Base-by-base conservation (phyloP, 2,888 invertebrate genomes). In the Pollenia labialis region DNA sequence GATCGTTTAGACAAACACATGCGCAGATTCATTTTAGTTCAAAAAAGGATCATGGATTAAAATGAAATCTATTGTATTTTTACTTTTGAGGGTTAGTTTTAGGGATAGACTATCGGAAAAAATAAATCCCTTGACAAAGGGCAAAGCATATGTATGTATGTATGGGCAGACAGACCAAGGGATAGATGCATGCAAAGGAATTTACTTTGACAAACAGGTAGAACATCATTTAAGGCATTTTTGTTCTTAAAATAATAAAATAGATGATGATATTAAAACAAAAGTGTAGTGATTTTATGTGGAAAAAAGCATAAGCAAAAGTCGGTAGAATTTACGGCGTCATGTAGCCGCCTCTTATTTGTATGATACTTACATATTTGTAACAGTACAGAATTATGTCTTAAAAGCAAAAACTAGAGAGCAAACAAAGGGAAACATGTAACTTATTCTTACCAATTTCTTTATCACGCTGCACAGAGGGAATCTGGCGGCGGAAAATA, bases 141-240 rank as follows among this genome's bases (percentile, higher is more conserved):
- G 23, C 18, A 12, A 60, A 62, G 4, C 44, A 42, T 16, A 23
- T 50, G n/a, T 40, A 58, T 10, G 16, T 16, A 23, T 50, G n/a
- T 40, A 58, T 10, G 16, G n/a, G 46, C 2, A 52, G 48, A 40
- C 32, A 71, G 58, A 62, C 50, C 0, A 12, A 64, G 4, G 23
- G 60, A 50, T 52, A 16, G 2, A 18, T 58, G 23, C 16, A 6
- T 10, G 58, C 60, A 32, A 32, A 62, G 75, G 66, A 66, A 66
- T 81, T 71, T 75, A 66, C 40, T 79, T 86, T 60, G 68, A 56
- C 48, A 18, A 77, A 64, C 87, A 87, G 87, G 84, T 84, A 84
- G 76, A 81, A 80, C 32, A 52, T 44, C 32, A 52, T 44, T n/a
- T 16, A 52, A 50, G 23, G 50, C 23, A 60, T 60, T 71, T 32